Base-by-base conservation (phyloP, 1,140 invertebrate species). In the Danaus melanippus region DNA sequence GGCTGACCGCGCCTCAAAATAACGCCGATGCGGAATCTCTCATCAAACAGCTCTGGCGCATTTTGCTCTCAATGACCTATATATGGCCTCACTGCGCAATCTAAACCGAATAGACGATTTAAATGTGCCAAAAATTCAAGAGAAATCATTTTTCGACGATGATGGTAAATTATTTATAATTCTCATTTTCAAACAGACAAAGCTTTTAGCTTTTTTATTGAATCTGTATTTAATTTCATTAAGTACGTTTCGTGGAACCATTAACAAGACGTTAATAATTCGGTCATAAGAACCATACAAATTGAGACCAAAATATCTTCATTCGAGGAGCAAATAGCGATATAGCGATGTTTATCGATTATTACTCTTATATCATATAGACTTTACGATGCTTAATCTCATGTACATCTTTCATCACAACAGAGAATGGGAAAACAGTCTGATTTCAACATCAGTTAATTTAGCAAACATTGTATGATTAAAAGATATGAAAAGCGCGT, bases 291-390 rank as follows among this genome's bases (percentile, higher is more conserved):
- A 71, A 63, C 47, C 52, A 48, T 56, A 49, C 58, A 56, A 60
- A 44, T 12, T 32, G 48, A 56, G 47, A 45, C 50, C 63, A 48
- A 66, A 67, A 82, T 77, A 69, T 77, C 77, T 83, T 80, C 67
- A 83, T 79, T 79, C 76, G 60, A 69, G 59, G 58, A 58, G 55
- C 44, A 60, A 52, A 42, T 54, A 66, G 64, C 50, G 72, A 79
- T 71, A 73, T 71, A 62, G 70, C 55, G 62, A 71, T 65, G 72
- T 54, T 67, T 63, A 58, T 60, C 68, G 68, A 76, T 76, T 79
- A 80, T 77, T 74, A 54, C 57, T 64, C 71, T 74, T 74, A 72
- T 68, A 57, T 54, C 54, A 65, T 67, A 73, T 40, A 32, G 2
- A 32, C 21, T 32, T 32, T 32, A 32, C 21, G 21, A 32, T 32